These are phyloP conservation scores for Halcyon chelicuti DNA, from an alignment of 2,797 vertebrate species.

Conservation along the genomic window DNA sequence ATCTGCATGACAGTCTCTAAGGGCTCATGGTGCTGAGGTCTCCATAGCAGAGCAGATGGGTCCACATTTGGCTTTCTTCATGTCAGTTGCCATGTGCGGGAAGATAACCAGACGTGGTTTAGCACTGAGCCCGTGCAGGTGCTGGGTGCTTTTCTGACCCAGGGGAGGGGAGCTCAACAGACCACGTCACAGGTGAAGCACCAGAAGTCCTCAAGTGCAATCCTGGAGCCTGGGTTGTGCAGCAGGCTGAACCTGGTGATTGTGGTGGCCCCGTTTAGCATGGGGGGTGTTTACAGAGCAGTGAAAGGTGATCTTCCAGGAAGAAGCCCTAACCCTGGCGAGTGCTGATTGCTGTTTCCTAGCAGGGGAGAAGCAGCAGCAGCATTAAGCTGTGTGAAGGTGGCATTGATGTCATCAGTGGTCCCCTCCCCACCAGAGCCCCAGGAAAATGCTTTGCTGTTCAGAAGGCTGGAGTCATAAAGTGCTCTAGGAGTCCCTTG, in stretches of 20 bases:
- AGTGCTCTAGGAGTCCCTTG: background rate
- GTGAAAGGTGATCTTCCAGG: background rate
- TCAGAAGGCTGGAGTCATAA: background rate
- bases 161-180: background rate
- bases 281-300: background rate
- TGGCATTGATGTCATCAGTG: background rate
- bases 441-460: background rate
- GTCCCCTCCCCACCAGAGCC: background rate
- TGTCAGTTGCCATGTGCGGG: background rate
- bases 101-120: background rate
- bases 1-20: background rate
- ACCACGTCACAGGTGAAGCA: background rate
- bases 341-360: background rate
- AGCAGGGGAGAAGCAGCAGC: background rate
- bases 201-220: background rate
- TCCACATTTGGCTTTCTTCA: background rate
- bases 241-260: background rate
- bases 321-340: background rate
- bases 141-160: background rate
- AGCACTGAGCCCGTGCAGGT: background rate
- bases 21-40: background rate
- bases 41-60: background rate
- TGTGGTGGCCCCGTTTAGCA: background rate
- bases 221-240: background rate
- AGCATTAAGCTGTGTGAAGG: background rate